Percentiles rank a stretch among this genome's conserved stretches.
Evolutionary conservation across 2,888 invertebrate species (phyloP).

Genomic region (Stenolophus ochropezus): DNA sequence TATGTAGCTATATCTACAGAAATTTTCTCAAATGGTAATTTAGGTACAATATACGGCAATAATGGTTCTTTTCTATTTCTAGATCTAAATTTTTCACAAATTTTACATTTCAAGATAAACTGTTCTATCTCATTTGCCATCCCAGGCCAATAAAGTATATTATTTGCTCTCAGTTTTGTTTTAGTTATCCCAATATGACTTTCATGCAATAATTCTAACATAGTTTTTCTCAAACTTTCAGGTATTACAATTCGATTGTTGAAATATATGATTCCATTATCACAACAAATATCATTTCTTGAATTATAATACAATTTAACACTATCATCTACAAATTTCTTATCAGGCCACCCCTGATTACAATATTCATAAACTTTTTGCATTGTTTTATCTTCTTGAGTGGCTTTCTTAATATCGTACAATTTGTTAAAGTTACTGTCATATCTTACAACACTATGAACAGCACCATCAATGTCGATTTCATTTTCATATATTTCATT

Average conservation of each 20-base stretch:
- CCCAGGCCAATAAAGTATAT: not conserved
- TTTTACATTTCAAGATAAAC: not conserved
- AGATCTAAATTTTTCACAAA: slow-evolving; percentile 4
- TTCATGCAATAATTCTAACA: not conserved
- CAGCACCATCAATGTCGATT: slow-evolving; percentile 7
- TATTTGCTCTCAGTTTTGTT: not conserved
- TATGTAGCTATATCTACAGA: not conserved
- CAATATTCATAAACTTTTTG: not conserved
- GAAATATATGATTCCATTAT: not conserved
- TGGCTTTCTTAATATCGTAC: not conserved
- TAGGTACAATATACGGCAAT: not conserved
- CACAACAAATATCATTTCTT: slow-evolving; percentile 1
- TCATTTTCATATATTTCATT: slow-evolving; percentile 34
- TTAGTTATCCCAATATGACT: not conserved
- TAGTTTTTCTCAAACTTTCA: not conserved
- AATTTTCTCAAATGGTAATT: not conserved
- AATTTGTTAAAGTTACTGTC: not conserved
- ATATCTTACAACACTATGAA: slow-evolving; percentile 13
- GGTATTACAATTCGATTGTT: not conserved
- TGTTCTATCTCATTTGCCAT: not conserved
- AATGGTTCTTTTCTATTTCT: not conserved
- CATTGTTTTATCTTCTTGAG: not conserved
- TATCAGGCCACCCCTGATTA: not conserved
- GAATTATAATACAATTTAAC: not conserved
- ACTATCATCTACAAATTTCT: not conserved